phyloP scores from a whole-genome alignment of 2,888 invertebrate genomes.

The Dioctria linearis region DNA sequence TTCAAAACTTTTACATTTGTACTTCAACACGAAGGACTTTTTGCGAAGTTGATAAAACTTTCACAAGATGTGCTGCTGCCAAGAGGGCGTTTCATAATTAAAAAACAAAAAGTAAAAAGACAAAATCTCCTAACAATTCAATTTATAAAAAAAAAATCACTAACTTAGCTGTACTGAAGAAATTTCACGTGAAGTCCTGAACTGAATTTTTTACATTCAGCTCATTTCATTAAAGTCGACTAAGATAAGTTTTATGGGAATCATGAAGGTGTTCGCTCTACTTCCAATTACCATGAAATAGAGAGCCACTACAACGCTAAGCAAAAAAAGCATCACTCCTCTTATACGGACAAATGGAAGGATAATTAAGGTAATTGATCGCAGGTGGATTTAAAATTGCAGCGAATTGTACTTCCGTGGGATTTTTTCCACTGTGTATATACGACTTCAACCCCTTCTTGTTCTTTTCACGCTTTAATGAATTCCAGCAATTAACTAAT shows the following conservation, averaged over 20 bases:
- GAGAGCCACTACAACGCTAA: conserved; percentile 3
- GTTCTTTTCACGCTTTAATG: conserved; percentile 4
- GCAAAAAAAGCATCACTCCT: not conserved
- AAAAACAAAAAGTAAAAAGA: conserved; percentile 6
- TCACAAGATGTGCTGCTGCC: conserved; percentile 1
- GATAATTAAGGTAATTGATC: conserved; percentile 34
- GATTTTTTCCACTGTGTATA: not conserved
- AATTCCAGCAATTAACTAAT: conserved; percentile 35
- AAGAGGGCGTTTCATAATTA: conserved; percentile 26
- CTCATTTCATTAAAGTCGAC: conserved; percentile 1
- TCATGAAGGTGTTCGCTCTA: conserved; percentile 18
- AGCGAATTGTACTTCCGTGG: not conserved
- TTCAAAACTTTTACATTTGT: conserved; percentile 18
- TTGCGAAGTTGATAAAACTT: not conserved
- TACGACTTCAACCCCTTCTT: not conserved
- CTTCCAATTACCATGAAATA: not conserved
- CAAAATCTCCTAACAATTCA: conserved; percentile 26
- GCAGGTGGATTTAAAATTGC: conserved; percentile 32
- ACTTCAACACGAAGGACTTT: conserved; percentile 16
- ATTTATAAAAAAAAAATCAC: not conserved
- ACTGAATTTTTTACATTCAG: conserved; percentile 17
- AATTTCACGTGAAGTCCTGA: conserved; percentile 6
- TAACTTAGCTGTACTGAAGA: not conserved
- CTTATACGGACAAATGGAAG: conserved; percentile 9
- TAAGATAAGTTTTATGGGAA: conserved; percentile 27